phyloP scores from a whole-genome alignment of 2,113 vertebrate genomes.

The Takifugu bimaculatus region DNA sequence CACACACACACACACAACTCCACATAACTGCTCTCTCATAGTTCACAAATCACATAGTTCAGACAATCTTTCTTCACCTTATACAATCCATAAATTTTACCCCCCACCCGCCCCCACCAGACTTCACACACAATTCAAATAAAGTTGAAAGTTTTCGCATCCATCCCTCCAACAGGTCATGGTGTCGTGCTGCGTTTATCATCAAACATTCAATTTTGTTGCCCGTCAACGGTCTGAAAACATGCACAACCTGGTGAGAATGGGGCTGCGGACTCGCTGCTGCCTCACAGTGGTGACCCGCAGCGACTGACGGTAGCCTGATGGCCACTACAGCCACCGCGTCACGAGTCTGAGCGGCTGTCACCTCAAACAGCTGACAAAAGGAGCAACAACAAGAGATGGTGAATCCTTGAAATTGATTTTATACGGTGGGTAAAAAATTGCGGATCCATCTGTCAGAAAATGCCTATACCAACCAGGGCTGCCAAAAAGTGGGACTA shows the following conservation, averaged over 20 bases:
- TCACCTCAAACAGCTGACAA: background rate
- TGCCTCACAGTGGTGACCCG: constrained; percentile 54
- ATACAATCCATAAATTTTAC: no score
- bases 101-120: background rate
- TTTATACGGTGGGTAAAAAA: no score
- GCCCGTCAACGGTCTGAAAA: background rate
- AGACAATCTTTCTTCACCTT: no score
- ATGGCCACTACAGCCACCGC: background rate
- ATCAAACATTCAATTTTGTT: background rate
- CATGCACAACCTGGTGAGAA: background rate
- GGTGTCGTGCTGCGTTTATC: background rate
- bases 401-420: background rate
- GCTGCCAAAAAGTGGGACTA: no score
- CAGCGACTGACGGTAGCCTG: constrained; percentile 1
- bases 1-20: background rate
- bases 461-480: no score
- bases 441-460: no score
- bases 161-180: background rate
- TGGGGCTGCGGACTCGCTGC: constrained; percentile 23
- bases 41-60: background rate
- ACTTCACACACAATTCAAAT: background rate
- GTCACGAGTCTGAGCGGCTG: background rate
- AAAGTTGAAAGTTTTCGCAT: background rate
- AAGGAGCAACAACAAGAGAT: background rate
- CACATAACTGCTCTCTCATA: constrained; percentile 3